These are phyloP conservation scores for Drosophila prosaltans DNA, from an alignment of 1,140 invertebrate genomes.

Conservation along the genomic window DNA sequence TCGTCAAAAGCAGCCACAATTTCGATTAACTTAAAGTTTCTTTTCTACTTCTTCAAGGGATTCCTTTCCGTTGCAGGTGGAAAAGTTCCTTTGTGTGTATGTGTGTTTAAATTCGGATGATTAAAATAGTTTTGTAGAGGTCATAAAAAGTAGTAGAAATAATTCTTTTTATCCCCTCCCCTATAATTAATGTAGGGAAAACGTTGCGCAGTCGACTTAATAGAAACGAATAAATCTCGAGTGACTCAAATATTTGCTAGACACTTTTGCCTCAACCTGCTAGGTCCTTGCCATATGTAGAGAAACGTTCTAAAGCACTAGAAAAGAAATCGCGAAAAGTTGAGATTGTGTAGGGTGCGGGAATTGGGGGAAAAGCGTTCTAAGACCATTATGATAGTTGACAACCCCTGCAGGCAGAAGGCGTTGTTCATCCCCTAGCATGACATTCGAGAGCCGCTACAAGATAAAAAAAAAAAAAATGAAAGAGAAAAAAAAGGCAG, in stretches of 20 bases:
- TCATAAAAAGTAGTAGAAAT: too few species aligned
- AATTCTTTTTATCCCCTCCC: too few species aligned
- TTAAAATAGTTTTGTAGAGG: too few species aligned
- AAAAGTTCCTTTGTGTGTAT: too few species aligned
- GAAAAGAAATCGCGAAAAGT: constrained; percentile 13
- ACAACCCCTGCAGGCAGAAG: constrained; percentile 11
- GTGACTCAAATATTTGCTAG: constrained; percentile 13
- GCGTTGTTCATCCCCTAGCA: constrained; percentile 11
- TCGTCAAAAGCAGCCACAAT: too few species aligned
- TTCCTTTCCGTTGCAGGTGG: too few species aligned
- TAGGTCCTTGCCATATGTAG: constrained; percentile 1
- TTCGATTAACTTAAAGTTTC: too few species aligned
- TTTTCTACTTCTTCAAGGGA: too few species aligned
- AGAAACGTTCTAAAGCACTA: constrained; percentile 4
- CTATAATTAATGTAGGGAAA: too few species aligned
- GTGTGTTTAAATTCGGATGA: too few species aligned
- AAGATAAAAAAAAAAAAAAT: background rate
- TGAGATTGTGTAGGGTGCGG: background rate
- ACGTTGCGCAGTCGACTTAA: background rate
- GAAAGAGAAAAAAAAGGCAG: background rate
- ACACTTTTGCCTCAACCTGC: constrained; percentile 3
- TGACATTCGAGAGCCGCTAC: constrained; percentile 6
- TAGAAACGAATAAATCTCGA: constrained; percentile 1
- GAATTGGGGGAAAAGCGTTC: background rate
- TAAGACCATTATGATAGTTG: constrained; percentile 14